Evolutionary conservation across 2,113 vertebrate genomes (phyloP).

Genomic region (Atherinomorus stipes): DNA sequence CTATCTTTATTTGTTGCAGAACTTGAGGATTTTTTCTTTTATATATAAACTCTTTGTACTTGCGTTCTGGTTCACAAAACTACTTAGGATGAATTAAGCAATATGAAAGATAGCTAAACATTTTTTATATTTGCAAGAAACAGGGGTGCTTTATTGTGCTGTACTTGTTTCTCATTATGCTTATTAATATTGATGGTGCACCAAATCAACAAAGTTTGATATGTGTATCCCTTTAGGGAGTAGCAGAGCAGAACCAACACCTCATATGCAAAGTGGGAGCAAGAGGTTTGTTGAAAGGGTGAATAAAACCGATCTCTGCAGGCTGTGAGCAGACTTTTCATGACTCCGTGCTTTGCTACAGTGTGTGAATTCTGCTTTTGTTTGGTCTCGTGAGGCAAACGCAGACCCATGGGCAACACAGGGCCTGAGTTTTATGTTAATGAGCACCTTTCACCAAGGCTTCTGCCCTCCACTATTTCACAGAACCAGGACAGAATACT

Average conservation of each 20-base stretch:
- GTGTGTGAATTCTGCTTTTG: conserved; percentile 55
- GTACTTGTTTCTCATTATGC: conserved; percentile 36
- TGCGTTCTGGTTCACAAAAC: conserved; percentile 38
- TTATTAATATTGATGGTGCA: conserved; percentile 60
- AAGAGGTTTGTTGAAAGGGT: conserved; percentile 29
- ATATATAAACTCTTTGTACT: conserved; percentile 30
- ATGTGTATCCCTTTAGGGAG: conserved; percentile 43
- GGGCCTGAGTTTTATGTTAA: conserved; percentile 66
- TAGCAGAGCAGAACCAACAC: conserved; percentile 33
- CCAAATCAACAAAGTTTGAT: conserved; percentile 62
- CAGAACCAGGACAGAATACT: conserved; percentile 39
- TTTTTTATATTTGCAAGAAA: conserved; percentile 17
- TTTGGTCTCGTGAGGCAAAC: conserved; percentile 49
- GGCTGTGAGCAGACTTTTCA: conserved; percentile 32
- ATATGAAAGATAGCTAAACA: conserved; percentile 6
- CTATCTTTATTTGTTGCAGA: conserved; percentile 41
- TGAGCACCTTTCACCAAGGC: conserved; percentile 51
- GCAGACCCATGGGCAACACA: conserved; percentile 45
- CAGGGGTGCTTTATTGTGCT: conserved; percentile 7
- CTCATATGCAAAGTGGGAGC: conserved; percentile 49
- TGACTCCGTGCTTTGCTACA: conserved; percentile 37
- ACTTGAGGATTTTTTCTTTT: conserved; percentile 40
- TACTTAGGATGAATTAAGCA: conserved; percentile 33
- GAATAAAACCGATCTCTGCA: conserved; percentile 39
- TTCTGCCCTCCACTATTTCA: conserved; percentile 37